Conservation (phyloP, 1,140 invertebrate species). For the Trachymyrmex septentrionalis region DNA sequence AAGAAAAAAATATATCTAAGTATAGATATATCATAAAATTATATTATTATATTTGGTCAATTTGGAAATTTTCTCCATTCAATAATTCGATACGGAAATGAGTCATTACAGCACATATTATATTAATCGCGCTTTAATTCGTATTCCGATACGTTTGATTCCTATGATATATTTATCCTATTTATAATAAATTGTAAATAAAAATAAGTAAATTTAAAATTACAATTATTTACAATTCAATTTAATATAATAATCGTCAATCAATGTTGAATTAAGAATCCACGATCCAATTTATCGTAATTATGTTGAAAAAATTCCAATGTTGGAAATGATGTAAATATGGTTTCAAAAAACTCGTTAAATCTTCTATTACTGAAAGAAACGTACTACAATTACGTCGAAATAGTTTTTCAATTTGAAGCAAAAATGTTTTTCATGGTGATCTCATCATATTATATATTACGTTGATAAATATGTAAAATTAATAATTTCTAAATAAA, state of each 20-base stretch:
- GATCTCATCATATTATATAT: neutral
- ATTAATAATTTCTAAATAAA: slow-evolving; percentile 18
- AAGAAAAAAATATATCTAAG: neutral
- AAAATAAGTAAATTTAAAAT: neutral
- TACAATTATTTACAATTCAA: neutral
- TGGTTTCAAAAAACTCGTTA: neutral
- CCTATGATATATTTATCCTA: neutral
- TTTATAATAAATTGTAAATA: neutral
- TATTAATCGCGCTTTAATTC: neutral
- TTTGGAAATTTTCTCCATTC: neutral
- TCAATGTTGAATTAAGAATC: neutral
- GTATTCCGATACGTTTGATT: neutral
- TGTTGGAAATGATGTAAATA: neutral
- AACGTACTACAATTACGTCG: neutral
- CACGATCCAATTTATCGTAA: neutral
- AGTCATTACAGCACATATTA: neutral
- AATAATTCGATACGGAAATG: neutral
- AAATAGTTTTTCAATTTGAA: slow-evolving; percentile 3
- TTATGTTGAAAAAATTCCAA: neutral
- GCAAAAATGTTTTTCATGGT: neutral
- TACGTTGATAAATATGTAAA: neutral
- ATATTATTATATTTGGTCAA: neutral
- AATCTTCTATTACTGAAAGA: neutral
- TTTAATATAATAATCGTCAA: neutral
- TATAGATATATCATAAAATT: neutral